Evolutionary conservation across 2,888 invertebrate species (phyloP).

Genomic region (Caenorhabditis doughertyi): DNA sequence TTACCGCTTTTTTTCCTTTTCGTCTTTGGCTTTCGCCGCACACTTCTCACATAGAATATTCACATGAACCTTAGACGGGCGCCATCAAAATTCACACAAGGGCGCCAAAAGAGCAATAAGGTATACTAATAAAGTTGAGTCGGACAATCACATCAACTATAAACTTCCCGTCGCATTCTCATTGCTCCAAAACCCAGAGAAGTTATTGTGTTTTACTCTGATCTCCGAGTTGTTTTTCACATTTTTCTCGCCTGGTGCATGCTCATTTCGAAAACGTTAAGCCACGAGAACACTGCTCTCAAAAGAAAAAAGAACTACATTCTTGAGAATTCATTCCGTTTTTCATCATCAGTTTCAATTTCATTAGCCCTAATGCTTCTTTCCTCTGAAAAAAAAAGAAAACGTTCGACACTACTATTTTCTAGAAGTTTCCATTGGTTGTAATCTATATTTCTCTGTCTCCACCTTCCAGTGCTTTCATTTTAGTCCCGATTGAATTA

Average conservation of each 20-base stretch:
- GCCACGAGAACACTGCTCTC: neutral
- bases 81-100: slow-evolving; percentile 38
- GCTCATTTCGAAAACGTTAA: slow-evolving; percentile 13
- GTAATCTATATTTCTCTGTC: slow-evolving; percentile 6
- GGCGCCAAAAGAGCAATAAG: slow-evolving; percentile 43
- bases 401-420: no score
- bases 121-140: slow-evolving; percentile 42
- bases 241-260: neutral
- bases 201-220: neutral
- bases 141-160: no score
- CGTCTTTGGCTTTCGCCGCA: neutral
- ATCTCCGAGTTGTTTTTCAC: neutral
- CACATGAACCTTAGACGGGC: slow-evolving; percentile 42
- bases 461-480: slow-evolving; percentile 10
- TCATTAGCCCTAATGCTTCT: slow-evolving; percentile 28
- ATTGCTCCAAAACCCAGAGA: slow-evolving; percentile 12
- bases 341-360: slow-evolving; percentile 42
- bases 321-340: neutral
- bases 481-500: neutral
- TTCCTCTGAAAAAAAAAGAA: slow-evolving; percentile 6
- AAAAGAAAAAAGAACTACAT: slow-evolving; percentile 23
- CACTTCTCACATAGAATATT: slow-evolving; percentile 46
- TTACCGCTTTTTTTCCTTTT: slow-evolving; percentile 8
- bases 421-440: no score
- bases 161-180: no score